Percentiles rank a stretch among this genome's conserved stretches.
Conservation (phyloP, 2,797 vertebrate species). For the Cirrhinus molitorella region DNA sequence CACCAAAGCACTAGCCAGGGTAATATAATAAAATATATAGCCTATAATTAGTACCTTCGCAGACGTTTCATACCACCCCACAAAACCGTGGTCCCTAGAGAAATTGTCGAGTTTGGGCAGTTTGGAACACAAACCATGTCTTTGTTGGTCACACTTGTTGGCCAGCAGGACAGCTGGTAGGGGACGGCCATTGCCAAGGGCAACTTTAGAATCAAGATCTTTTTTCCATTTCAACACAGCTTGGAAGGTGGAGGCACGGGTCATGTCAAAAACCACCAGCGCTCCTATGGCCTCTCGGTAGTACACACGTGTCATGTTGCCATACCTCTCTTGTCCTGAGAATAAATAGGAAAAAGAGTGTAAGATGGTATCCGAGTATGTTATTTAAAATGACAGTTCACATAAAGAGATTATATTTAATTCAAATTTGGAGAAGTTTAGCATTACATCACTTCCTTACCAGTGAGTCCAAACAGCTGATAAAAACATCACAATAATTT, state of each 20-base stretch:
- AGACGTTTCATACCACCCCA: slow-evolving; percentile 82
- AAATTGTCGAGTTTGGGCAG: slow-evolving; percentile 81
- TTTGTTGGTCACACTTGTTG: slow-evolving; percentile 83
- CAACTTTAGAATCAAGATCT: slow-evolving; percentile 84
- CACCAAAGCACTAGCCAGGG: background rate
- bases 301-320: slow-evolving; percentile 87
- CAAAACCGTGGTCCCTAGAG: slow-evolving; percentile 78
- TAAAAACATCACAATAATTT: background rate
- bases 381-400: background rate
- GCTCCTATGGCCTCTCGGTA: slow-evolving; percentile 84
- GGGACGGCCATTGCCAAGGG: slow-evolving; percentile 76
- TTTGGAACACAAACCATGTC: slow-evolving; percentile 73
- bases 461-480: background rate
- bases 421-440: background rate
- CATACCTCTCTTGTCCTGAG: slow-evolving; percentile 84
- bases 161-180: slow-evolving; percentile 82
- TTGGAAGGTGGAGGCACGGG: slow-evolving; percentile 81
- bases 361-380: background rate
- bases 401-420: too few species aligned
- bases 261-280: slow-evolving; percentile 84
- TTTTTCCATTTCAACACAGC: slow-evolving; percentile 84
- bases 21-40: background rate
- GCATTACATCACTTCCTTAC: background rate
- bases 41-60: slow-evolving; percentile 74
- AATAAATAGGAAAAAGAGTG: background rate